Evolutionary conservation across 2,797 vertebrate species (phyloP).

Genomic region (Kryptolebias ocellatus): DNA sequence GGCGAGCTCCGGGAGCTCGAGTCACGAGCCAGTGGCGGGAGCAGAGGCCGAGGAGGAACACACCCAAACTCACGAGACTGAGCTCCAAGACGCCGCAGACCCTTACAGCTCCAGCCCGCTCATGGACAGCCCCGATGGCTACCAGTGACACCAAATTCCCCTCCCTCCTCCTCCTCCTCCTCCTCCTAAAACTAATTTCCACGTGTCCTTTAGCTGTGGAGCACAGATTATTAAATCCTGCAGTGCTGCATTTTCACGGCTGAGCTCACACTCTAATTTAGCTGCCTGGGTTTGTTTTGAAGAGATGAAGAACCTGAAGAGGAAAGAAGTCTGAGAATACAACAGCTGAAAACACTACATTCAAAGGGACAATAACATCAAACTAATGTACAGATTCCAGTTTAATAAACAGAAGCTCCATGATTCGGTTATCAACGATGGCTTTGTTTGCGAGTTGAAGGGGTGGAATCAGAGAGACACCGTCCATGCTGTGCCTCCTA

Average conservation of each 20-base stretch:
- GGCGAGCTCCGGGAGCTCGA: constrained; percentile 86
- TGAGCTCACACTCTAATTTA: constrained; percentile 67
- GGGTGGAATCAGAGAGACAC: constrained; percentile 40
- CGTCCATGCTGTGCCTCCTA: constrained; percentile 49
- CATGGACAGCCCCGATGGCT: constrained; percentile 84
- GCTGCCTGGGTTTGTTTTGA: constrained; percentile 62
- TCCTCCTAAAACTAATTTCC: constrained; percentile 37
- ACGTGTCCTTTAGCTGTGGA: constrained; percentile 57
- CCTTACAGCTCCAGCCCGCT: constrained; percentile 81
- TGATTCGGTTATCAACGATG: constrained; percentile 26
- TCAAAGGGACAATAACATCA: constrained; percentile 24
- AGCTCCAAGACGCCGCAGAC: constrained; percentile 79
- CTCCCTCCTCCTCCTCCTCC: background rate
- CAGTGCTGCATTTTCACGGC: constrained; percentile 67
- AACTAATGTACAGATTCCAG: constrained; percentile 41
- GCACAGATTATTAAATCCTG: constrained; percentile 63
- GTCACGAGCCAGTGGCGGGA: constrained; percentile 65
- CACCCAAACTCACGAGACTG: constrained; percentile 70
- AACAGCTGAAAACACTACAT: constrained; percentile 24
- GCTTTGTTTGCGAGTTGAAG: constrained; percentile 50
- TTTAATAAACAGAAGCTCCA: constrained; percentile 20
- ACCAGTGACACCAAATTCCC: constrained; percentile 80
- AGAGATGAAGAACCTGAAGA: constrained; percentile 33
- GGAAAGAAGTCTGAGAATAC: constrained; percentile 26
- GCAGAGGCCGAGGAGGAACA: constrained; percentile 81